Evolutionary conservation across 2,888 invertebrate genomes (phyloP), one percentile per base, ranked within the genome.

Genomic region (Acleris sparsana): DNA sequence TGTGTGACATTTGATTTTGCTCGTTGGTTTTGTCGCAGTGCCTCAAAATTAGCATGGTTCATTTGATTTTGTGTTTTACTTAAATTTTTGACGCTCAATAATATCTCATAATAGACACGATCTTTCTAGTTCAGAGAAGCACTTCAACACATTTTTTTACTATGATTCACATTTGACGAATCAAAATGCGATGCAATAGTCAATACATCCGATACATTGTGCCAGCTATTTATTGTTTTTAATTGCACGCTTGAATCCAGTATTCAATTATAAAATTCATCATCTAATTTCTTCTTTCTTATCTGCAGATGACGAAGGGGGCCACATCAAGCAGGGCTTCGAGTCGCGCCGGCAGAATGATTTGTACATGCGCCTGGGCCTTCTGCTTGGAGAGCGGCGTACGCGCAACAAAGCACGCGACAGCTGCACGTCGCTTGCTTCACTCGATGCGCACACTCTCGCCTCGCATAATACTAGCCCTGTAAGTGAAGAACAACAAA

Each of bases 391-490:
- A 0, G 96, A 96, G 74, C 92, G 95, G 63, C 93, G 94, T 39
- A 81, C 88, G 20, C 77, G 92, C 57, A 93, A 93, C 70, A 92
- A 91, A 67, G 87, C 89, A 55, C 72, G 87, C 55, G 91, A 93
- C 57, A 91, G 93, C 73, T 89, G 93, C 75, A 92, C 93, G 5
- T 93, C 93, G 6, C 85, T 94, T 63, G 94, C 94, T 16, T 94
- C 94, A 53, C 91, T 94, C 67, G 94, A 94, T 68, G 93, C 94
- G 0, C 95, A 95, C 71, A 95, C 96, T 0, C 92, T 96, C 60
- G 95, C 96, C 58, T 96, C 97, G 29, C 95, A 95, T 65, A 97
- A 97, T 77, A 97, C 97, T 46, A 97, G 97, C 82, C 97, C 97
- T 62, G 95, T 93, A 76, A 80, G 86, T 80, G 68, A 29, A 13